phyloP scores from a whole-genome alignment of 2,888 invertebrate genomes.

The Liposcelis brunnea region DNA sequence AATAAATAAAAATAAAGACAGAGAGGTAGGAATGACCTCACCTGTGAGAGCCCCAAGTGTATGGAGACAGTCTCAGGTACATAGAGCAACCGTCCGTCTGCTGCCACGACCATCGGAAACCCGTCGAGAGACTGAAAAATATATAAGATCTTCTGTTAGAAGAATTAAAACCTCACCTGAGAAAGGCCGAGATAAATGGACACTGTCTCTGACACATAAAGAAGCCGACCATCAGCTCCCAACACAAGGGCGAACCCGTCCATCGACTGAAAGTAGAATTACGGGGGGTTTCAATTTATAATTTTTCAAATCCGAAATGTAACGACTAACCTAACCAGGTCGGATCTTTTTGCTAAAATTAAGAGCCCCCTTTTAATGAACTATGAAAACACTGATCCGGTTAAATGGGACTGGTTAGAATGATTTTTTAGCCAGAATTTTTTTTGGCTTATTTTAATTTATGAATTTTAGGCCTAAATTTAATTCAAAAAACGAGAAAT shows the following conservation, averaged over 20 bases:
- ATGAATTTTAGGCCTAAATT: too few relatives aligned
- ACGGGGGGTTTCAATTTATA: background rate
- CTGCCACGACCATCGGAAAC: conserved; percentile 88
- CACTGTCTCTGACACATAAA: conserved; percentile 99
- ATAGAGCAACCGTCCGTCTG: conserved; percentile 94
- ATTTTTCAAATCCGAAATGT: background rate
- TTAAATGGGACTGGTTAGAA: too few relatives aligned
- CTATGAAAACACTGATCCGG: too few relatives aligned
- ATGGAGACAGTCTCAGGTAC: conserved; percentile 99
- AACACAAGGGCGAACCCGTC: conserved; percentile 96
- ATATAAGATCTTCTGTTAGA: conserved; percentile 17
- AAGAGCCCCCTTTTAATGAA: too few relatives aligned
- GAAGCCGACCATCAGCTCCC: conserved; percentile 88
- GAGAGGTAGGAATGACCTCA: conserved; percentile 30
- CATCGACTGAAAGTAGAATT: conserved; percentile 51
- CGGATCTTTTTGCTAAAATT: too few relatives aligned
- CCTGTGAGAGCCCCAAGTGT: conserved; percentile 98
- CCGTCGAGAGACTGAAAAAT: conserved; percentile 84
- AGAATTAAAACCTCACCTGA: conserved; percentile 50
- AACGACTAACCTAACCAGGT: too few relatives aligned
- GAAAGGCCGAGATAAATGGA: conserved; percentile 99
- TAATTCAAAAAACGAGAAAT: too few relatives aligned
- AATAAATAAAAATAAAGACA: background rate
- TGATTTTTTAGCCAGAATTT: too few relatives aligned
- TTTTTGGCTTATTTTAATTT: too few relatives aligned